Evolutionary conservation across 2,113 vertebrate genomes (phyloP).

Genomic region (Mus musculus): GRCm39 chr2:35785501-35786000

Average conservation of each 20-base stretch:
- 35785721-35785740: neutral
- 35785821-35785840: neutral
- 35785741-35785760: slow-evolving; percentile 5
- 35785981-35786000: slow-evolving; percentile 30
- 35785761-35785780: neutral
- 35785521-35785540: neutral
- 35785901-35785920: neutral
- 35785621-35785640: neutral
- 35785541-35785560: neutral
- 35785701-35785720: neutral
- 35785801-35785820: slow-evolving; percentile 34
- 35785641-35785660: neutral
- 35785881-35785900: neutral
- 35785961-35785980: neutral
- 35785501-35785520: neutral
- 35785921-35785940: neutral
- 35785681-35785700: neutral
- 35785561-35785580: neutral
- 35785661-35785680: neutral
- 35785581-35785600: neutral
- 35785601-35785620: neutral
- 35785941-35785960: neutral
- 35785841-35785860: neutral
- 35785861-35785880: neutral
- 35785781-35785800: neutral